Evolutionary conservation across 1,140 invertebrate genomes (phyloP).

Genomic region (Penaeus indicus): DNA sequence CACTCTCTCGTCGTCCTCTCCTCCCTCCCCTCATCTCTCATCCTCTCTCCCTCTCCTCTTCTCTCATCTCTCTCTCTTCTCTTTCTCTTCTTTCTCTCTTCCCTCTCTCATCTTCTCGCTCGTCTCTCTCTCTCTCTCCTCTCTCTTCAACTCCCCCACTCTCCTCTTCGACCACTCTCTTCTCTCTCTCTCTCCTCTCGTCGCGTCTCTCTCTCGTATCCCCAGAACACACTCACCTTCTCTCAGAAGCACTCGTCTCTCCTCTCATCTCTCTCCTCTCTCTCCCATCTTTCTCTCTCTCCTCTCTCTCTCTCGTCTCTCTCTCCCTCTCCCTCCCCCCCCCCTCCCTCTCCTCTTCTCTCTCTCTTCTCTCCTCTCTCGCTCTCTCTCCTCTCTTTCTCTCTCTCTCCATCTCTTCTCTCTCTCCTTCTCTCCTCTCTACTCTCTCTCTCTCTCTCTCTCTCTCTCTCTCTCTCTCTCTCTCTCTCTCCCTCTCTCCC

Average conservation of each 20-base stretch:
- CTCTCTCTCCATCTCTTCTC: no score
- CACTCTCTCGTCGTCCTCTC: not conserved
- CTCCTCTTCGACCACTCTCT: constrained; percentile 22
- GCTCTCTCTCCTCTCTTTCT: no score
- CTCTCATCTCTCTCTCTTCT: not conserved
- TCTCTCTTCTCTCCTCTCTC: no score
- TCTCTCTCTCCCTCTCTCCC: no score
- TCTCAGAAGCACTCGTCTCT: not conserved
- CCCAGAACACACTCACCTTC: not conserved
- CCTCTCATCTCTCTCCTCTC: not conserved
- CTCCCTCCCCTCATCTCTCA: no score
- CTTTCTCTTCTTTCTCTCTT: not conserved
- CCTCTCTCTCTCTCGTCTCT: no score
- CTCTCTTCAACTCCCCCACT: not conserved
- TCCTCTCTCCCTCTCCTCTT: not conserved
- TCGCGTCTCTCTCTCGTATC: not conserved
- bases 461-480: no score
- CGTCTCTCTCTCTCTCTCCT: constrained; percentile 11
- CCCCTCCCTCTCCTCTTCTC: no score
- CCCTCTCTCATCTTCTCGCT: constrained; percentile 2
- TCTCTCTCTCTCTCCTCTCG: constrained; percentile 2
- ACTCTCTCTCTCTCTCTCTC: no score
- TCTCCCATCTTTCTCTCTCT: no score
- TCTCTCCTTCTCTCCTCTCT: no score
- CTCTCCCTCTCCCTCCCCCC: no score